Conservation (phyloP, 2,888 invertebrate genomes). For the Scaptomyza polygonia region DNA sequence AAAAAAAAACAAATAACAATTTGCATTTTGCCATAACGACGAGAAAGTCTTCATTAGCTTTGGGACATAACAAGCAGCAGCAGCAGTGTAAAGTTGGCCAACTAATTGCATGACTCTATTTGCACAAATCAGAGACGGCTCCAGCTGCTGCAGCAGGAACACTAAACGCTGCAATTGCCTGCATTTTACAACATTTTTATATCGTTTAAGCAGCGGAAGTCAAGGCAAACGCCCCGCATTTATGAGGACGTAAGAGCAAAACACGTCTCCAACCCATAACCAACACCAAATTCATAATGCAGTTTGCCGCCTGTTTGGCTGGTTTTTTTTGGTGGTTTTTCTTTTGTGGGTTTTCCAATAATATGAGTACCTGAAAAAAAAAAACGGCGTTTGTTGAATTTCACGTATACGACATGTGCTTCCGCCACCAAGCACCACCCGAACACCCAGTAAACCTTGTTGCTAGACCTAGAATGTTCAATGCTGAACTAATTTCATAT, state of each 20-base stretch:
- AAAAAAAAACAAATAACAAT: not conserved
- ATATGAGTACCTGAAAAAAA: constrained; percentile 33
- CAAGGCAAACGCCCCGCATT: constrained; percentile 31
- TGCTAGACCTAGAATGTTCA: constrained; percentile 31
- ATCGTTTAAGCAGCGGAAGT: constrained; percentile 44
- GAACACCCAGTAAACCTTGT: constrained; percentile 36
- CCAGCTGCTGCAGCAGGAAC: constrained; percentile 6
- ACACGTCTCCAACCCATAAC: not conserved
- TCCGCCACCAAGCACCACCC: constrained; percentile 46
- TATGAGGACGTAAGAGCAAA: not conserved
- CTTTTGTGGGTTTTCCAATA: constrained; percentile 4
- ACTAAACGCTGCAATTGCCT: constrained; percentile 18
- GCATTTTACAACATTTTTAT: constrained; percentile 66
- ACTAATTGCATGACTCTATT: constrained; percentile 73
- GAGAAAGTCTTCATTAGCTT: constrained; percentile 10
- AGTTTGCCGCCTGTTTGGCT: constrained; percentile 28
- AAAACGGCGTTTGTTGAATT: constrained; percentile 70
- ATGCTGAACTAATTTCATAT: constrained; percentile 71
- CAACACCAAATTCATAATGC: constrained; percentile 48
- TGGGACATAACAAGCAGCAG: constrained; percentile 5
- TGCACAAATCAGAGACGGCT: constrained; percentile 54
- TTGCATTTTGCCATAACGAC: constrained; percentile 13
- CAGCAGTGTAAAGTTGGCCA: constrained; percentile 27
- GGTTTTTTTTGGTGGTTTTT: constrained; percentile 6
- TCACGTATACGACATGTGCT: constrained; percentile 76